Conservation (phyloP, 2,888 invertebrate genomes). For the Leuctra nigra region DNA sequence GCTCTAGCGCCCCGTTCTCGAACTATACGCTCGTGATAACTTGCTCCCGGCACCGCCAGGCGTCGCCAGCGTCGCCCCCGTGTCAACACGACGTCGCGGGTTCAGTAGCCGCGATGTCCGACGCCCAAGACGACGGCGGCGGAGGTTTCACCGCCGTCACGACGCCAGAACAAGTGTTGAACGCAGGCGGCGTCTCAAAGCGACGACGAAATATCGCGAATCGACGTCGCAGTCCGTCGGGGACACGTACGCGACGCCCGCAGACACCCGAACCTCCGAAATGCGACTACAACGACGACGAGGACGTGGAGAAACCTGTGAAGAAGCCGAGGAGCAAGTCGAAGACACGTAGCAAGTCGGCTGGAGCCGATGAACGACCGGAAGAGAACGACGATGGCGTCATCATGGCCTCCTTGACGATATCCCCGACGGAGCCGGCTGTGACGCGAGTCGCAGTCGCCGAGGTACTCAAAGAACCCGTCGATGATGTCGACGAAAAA, state of each 20-base stretch:
- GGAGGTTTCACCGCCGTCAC: slow-evolving; percentile 33
- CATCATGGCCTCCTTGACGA: not conserved
- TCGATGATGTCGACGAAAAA: not conserved
- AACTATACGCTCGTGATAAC: not conserved
- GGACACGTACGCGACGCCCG: slow-evolving; percentile 18
- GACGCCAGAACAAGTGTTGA: slow-evolving; percentile 44
- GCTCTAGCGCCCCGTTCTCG: not conserved
- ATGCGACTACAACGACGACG: slow-evolving; percentile 33
- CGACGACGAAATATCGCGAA: slow-evolving; percentile 47
- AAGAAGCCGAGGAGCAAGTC: slow-evolving; percentile 21
- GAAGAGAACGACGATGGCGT: slow-evolving; percentile 10
- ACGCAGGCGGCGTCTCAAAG: slow-evolving; percentile 46
- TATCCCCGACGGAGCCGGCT: not conserved
- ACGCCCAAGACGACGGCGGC: not conserved
- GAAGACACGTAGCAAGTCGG: slow-evolving; percentile 24
- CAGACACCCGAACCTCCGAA: slow-evolving; percentile 25
- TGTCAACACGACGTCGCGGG: not conserved
- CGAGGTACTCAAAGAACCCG: slow-evolving; percentile 2
- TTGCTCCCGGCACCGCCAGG: not conserved
- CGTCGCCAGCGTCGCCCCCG: not conserved
- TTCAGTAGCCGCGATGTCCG: slow-evolving; percentile 1
- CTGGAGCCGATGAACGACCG: slow-evolving; percentile 23
- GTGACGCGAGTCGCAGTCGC: not conserved
- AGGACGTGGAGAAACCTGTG: slow-evolving; percentile 29
- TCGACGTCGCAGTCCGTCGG: slow-evolving; percentile 25